These are phyloP conservation scores for Malaclemys terrapin DNA, from an alignment of 2,113 vertebrate genomes.

Conservation along the genomic window DNA sequence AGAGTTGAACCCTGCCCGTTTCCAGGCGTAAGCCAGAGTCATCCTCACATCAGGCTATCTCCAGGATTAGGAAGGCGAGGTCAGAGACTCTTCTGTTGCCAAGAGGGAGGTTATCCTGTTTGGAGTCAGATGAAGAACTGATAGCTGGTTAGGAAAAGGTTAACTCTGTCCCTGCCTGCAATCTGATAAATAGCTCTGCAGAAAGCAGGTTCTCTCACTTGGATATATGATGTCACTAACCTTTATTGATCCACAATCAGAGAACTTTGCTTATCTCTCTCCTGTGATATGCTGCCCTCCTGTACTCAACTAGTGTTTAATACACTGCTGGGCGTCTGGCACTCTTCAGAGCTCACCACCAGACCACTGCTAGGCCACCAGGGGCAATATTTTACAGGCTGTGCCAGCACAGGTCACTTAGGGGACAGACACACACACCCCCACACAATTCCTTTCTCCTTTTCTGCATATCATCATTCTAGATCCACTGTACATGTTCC, in stretches of 20 bases:
- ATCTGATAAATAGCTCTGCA: slow-evolving; percentile 93
- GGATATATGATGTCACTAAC: slow-evolving; percentile 99
- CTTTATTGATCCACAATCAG: slow-evolving; percentile 96
- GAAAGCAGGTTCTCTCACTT: slow-evolving; percentile 94
- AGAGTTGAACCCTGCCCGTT: fast-evolving
- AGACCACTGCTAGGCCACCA: slow-evolving; percentile 69
- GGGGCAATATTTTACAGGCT: slow-evolving; percentile 77
- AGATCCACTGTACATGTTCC: fast-evolving
- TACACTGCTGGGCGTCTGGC: slow-evolving; percentile 85
- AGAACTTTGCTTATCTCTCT: slow-evolving; percentile 94
- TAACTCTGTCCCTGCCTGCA: slow-evolving; percentile 74
- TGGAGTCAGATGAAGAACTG: not conserved
- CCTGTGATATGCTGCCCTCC: slow-evolving; percentile 93
- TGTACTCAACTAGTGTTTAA: slow-evolving; percentile 94
- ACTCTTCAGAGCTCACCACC: slow-evolving; percentile 84
- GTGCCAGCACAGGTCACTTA: not conserved
- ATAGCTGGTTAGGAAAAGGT: slow-evolving; percentile 73
- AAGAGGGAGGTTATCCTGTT: not conserved
- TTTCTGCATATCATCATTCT: not conserved
- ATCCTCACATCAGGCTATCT: fast-evolving
- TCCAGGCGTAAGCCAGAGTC: not conserved
- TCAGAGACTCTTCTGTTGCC: not conserved
- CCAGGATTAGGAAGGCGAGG: not conserved
- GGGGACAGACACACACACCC: fast-evolving
- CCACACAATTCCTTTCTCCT: fast-evolving